Evolutionary conservation across 2,888 invertebrate genomes (phyloP).

Genomic region (Gisinianus flammeolus): DNA sequence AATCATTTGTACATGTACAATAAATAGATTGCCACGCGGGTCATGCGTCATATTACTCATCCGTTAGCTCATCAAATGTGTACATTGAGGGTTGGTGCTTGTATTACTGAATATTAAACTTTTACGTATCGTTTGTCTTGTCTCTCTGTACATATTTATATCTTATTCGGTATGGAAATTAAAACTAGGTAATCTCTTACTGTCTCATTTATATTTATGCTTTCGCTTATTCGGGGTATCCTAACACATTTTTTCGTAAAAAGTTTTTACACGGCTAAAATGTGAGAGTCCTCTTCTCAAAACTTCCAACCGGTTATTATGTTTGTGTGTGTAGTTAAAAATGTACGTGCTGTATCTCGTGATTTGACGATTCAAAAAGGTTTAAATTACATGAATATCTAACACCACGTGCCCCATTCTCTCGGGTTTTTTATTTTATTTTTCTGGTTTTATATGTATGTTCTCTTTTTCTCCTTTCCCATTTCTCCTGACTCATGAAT

Average conservation of each 20-base stretch:
- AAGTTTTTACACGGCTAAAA: neutral
- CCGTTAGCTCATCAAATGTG: too few species aligned
- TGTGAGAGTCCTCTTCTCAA: too few species aligned
- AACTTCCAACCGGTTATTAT: too few species aligned
- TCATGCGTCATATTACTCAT: too few species aligned
- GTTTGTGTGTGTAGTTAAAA: too few species aligned
- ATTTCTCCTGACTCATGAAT: slow-evolving; percentile 4
- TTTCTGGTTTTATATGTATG: neutral
- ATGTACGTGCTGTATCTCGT: neutral
- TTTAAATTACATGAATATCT: neutral
- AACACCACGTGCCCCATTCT: neutral
- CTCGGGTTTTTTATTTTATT: neutral
- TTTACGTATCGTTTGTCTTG: too few species aligned
- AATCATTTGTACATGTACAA: too few species aligned
- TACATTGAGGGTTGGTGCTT: too few species aligned
- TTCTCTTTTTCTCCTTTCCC: neutral
- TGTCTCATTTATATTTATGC: neutral
- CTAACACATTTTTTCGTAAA: neutral
- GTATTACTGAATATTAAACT: too few species aligned
- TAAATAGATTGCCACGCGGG: too few species aligned
- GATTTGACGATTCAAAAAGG: slow-evolving; percentile 10
- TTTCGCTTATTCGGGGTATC: neutral
- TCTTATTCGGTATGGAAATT: too few species aligned
- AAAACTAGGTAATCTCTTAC: neutral
- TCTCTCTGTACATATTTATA: too few species aligned